phyloP scores from a whole-genome alignment of 2,797 vertebrate genomes.

The Echeneis naucrates region DNA sequence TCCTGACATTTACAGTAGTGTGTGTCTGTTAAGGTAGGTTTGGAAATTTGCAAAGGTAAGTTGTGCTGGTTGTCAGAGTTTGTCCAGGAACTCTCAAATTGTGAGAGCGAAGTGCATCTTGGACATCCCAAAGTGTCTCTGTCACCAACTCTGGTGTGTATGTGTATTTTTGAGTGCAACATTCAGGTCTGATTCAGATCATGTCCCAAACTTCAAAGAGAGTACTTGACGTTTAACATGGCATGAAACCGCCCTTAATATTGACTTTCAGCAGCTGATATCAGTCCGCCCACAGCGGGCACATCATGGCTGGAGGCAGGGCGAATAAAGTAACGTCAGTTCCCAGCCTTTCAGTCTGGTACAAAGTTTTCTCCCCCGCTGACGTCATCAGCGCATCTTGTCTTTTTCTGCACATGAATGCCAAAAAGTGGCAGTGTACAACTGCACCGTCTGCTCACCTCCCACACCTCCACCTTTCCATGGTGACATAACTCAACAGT shows the following conservation, averaged over 20 bases:
- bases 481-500: not conserved
- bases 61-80: no score
- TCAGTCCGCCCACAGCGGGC: constrained; percentile 1
- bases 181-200: not conserved
- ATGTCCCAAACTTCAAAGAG: not conserved
- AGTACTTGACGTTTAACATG: not conserved
- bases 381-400: constrained; percentile 59
- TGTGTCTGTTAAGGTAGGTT: no score
- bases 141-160: not conserved
- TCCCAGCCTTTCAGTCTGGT: constrained; percentile 51
- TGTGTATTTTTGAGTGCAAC: not conserved
- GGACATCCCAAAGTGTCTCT: not conserved
- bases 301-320: constrained; percentile 48
- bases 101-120: not conserved
- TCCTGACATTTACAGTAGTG: not conserved
- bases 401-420: not conserved
- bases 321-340: constrained; percentile 55
- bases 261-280: constrained; percentile 20
- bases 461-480: not conserved
- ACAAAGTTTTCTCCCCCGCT: constrained; percentile 34
- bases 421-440: constrained; percentile 11
- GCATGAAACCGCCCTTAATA: not conserved
- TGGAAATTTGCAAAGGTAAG: no score
- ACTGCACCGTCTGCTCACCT: constrained; percentile 33
- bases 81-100: not conserved